Conservation (phyloP, 2,888 invertebrate species). For the Venustoraphidia nigricollis region DNA sequence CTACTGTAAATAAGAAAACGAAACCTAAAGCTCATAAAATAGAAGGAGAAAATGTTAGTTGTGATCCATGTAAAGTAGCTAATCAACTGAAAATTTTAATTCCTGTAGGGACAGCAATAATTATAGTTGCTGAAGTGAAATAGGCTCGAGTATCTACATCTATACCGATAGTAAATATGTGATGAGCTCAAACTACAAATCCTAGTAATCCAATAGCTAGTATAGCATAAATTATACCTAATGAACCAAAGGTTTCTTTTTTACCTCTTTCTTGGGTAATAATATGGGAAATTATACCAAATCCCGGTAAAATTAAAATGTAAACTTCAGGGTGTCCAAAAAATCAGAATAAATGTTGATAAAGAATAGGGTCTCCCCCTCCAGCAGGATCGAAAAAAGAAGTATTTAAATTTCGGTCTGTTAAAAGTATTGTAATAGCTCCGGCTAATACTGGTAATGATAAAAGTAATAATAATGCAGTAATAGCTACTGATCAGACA, state of each 20-base stretch:
- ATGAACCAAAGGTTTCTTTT: constrained; percentile 53
- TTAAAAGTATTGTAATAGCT: constrained; percentile 64
- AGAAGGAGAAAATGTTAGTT: constrained; percentile 40
- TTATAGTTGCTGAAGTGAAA: constrained; percentile 71
- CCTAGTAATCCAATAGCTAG: constrained; percentile 65
- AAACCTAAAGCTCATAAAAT: constrained; percentile 57
- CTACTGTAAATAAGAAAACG: constrained; percentile 62
- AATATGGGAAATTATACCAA: constrained; percentile 69
- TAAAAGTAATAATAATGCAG: constrained; percentile 45
- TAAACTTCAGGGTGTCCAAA: constrained; percentile 81
- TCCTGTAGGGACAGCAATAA: constrained; percentile 74
- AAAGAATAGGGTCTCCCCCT: constrained; percentile 67
- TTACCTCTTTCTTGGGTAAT: constrained; percentile 59
- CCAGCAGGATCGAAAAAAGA: constrained; percentile 68
- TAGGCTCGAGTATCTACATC: constrained; percentile 73
- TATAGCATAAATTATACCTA: constrained; percentile 77
- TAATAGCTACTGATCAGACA: constrained; percentile 55
- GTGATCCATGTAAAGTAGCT: constrained; percentile 49
- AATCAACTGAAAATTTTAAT: constrained; percentile 73
- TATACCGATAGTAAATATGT: constrained; percentile 74
- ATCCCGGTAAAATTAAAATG: constrained; percentile 71
- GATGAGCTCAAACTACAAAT: constrained; percentile 74
- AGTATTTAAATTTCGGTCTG: constrained; percentile 67
- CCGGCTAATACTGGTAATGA: constrained; percentile 64
- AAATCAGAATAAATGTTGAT: constrained; percentile 77